Conservation (phyloP, 1,140 invertebrate genomes). For the Doryteuthis pealeii region DNA sequence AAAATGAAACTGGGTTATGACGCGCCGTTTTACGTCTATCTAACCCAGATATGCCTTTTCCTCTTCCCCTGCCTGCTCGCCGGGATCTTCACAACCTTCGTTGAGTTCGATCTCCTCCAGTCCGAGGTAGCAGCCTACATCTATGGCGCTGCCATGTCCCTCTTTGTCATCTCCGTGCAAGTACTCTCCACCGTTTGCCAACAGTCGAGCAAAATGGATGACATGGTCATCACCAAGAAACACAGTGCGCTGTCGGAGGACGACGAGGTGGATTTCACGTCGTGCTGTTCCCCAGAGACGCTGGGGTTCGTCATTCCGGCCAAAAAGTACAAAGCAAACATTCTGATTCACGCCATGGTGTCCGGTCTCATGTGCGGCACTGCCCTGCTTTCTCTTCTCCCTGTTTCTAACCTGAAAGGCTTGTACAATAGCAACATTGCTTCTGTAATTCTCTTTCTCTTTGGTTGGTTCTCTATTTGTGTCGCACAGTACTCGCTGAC, state of each 20-base stretch:
- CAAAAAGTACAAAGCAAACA: conserved; percentile 54
- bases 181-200: conserved; percentile 45
- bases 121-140: conserved; percentile 45
- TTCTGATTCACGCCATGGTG: conserved; percentile 51
- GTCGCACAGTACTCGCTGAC: conserved; percentile 58
- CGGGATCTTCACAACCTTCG: conserved; percentile 48
- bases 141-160: conserved; percentile 45
- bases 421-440: conserved; percentile 46
- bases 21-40: conserved; percentile 55
- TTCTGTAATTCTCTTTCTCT: conserved; percentile 49
- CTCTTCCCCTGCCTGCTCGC: conserved; percentile 51
- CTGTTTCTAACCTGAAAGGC: conserved; percentile 37
- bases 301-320: conserved; percentile 53
- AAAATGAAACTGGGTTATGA: conserved; percentile 52
- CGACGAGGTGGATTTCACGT: conserved; percentile 56
- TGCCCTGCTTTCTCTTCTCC: conserved; percentile 49
- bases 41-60: conserved; percentile 50
- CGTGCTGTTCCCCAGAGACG: conserved; percentile 53
- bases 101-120: conserved; percentile 42
- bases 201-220: conserved; percentile 29
- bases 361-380: conserved; percentile 52
- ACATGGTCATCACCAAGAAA: conserved; percentile 35
- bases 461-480: conserved; percentile 57
- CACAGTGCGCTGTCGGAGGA: conserved; percentile 51
- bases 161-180: conserved; percentile 47